Conservation (phyloP, 2,888 invertebrate species). For the Ommatoiulus sabulosus region DNA sequence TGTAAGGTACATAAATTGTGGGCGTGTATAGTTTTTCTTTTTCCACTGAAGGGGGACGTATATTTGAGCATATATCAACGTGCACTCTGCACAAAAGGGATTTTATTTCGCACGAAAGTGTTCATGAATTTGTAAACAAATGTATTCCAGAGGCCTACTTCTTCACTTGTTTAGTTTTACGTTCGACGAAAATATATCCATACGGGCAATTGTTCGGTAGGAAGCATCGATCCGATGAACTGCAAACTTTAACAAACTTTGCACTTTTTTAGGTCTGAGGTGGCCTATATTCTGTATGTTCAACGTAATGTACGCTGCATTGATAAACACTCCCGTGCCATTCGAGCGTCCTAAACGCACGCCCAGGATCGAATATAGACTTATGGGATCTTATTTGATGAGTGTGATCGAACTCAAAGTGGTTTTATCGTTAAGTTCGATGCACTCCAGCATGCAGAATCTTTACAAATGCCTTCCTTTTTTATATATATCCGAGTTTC, state of each 20-base stretch:
- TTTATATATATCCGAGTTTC: background rate
- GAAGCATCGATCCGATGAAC: conserved; percentile 21
- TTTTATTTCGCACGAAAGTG: conserved; percentile 36
- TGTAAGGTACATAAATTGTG: background rate
- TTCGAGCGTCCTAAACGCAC: conserved; percentile 1
- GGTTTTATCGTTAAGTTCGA: conserved; percentile 43
- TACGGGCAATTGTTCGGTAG: background rate
- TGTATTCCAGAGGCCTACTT: background rate
- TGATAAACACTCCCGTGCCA: conserved; percentile 27
- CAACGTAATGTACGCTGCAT: background rate
- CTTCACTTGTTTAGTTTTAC: conserved; percentile 17
- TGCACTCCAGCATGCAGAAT: conserved; percentile 23
- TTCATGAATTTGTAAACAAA: conserved; percentile 43
- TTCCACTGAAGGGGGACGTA: background rate
- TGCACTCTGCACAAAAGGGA: conserved; percentile 36
- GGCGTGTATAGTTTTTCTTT: background rate
- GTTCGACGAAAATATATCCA: conserved; percentile 40
- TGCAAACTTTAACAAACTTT: conserved; percentile 32
- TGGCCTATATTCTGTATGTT: background rate
- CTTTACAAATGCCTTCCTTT: conserved; percentile 17
- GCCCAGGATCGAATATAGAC: conserved; percentile 7
- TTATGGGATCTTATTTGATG: conserved; percentile 43
- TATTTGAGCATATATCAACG: conserved; percentile 24
- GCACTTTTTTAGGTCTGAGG: background rate
- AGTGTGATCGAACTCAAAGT: conserved; percentile 40